Conservation (phyloP, 2,113 vertebrate species). For the Montifringilla adamsi region DNA sequence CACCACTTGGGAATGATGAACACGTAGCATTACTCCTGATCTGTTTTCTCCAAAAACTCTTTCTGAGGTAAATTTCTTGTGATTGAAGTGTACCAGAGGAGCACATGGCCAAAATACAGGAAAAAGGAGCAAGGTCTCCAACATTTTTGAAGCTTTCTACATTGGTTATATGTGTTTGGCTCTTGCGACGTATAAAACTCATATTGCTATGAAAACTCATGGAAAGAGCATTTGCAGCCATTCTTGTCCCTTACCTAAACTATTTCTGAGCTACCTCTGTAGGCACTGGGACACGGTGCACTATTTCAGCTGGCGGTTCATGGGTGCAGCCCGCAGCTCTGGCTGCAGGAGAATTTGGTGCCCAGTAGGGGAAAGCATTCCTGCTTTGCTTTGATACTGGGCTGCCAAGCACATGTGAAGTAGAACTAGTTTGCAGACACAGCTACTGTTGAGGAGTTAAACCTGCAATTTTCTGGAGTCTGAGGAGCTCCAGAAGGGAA, state of each 20-base stretch:
- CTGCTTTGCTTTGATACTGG: neutral
- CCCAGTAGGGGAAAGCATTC: neutral
- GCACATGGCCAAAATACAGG: neutral
- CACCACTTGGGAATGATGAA: neutral
- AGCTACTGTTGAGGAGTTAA: neutral
- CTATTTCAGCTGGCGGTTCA: rapidly evolving
- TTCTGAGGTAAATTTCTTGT: neutral
- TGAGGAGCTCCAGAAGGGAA: neutral
- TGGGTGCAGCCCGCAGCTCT: rapidly evolving
- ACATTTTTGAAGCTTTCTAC: neutral
- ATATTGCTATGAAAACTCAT: neutral
- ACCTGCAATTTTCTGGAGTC: neutral
- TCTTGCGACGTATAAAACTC: neutral
- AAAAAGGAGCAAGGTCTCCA: neutral
- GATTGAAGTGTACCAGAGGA: neutral
- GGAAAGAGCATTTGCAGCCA: neutral
- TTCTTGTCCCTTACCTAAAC: neutral
- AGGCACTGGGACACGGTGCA: neutral
- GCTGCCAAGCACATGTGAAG: neutral
- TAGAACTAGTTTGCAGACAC: neutral
- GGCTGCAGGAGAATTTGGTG: rapidly evolving
- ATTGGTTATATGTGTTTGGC: neutral
- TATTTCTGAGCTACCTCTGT: neutral
- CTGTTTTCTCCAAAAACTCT: neutral
- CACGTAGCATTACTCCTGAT: neutral